Evolutionary conservation across 2,888 invertebrate genomes (phyloP), one percentile per base, ranked within the genome.

Genomic region (Apamea anceps): DNA sequence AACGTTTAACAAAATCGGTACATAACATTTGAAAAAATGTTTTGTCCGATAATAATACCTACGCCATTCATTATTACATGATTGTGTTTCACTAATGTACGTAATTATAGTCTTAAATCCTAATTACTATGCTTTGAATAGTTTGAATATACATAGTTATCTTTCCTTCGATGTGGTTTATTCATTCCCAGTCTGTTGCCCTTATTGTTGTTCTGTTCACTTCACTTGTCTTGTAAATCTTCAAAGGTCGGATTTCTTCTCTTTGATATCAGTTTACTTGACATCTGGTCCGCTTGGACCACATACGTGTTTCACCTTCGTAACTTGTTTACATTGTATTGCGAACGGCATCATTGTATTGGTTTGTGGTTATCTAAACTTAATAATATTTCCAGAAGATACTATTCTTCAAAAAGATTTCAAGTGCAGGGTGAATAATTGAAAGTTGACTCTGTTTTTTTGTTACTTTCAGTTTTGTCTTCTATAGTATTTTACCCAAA

Each of bases 251-350:
- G 28, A 18, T 83, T 73, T 48, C 51, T 75, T n/a, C 32, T 25
- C 21, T 71, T 10, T 7, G 8, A 60, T 77, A 75, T 81, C 84
- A 65, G 54, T 32, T 85, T 77, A 72, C 81, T 54, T n/a, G n/a
- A 28, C 75, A 75, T 66, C 72, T 75, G 81, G 42, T 3, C 0
- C 21, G 5, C 7, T 45, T 67, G 10, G 25, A 12, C 62, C 72
- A 54, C 62, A 54, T 54, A 15, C 51, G 7, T 25, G 25, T 42
- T 60, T n/a, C 1, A 28, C 15, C 37, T 76, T 15, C 1, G 12
- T 28, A 74, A 51, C 6, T 51, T 25, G 25, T 15, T 70, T 32
- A 51, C 51, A 25, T 21, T 71, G 15, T 54, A 10, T 25, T 54
- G 32, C 25, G 3, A 57, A 57, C 57, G 25, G 25, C 10, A 57